phyloP scores from a whole-genome alignment of 2,113 vertebrate genomes.

The Trogon surrucura region DNA sequence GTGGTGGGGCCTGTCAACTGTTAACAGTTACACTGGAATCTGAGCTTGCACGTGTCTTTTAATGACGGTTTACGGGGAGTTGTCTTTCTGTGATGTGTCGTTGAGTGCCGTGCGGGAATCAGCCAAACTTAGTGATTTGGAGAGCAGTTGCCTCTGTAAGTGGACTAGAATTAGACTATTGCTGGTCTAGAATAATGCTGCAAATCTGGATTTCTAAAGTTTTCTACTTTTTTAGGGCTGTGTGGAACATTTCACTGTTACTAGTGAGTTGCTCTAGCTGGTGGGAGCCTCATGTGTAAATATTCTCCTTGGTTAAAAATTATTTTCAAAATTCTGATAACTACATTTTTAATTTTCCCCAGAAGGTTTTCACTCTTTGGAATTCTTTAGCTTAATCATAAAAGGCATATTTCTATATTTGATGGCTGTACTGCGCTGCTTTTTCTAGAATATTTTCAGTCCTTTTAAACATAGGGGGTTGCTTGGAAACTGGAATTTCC shows the following conservation, averaged over 20 bases:
- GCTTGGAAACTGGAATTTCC: slow-evolving; percentile 43
- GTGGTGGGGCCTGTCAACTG: not conserved
- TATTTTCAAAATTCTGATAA: not conserved
- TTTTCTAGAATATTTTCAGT: not conserved
- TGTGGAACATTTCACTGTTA: not conserved
- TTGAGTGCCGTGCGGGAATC: not conserved
- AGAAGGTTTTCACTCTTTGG: not conserved
- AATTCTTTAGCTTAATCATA: not conserved
- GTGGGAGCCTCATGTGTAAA: not conserved
- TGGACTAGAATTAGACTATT: not conserved
- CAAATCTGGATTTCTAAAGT: not conserved
- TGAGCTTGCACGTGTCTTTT: not conserved
- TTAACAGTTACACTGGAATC: not conserved
- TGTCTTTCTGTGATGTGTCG: rapidly evolving
- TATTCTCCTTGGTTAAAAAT: not conserved
- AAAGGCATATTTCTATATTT: not conserved
- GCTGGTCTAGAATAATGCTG: not conserved
- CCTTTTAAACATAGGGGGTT: not conserved
- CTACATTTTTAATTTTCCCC: not conserved
- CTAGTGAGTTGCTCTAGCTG: not conserved
- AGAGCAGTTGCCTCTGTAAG: not conserved
- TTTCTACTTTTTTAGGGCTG: not conserved
- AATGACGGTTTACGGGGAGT: not conserved
- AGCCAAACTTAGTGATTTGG: not conserved
- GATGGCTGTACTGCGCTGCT: not conserved